Evolutionary conservation across 2,888 invertebrate species (phyloP), one percentile per base, ranked within the genome.

Genomic region (Agrypnus murinus): DNA sequence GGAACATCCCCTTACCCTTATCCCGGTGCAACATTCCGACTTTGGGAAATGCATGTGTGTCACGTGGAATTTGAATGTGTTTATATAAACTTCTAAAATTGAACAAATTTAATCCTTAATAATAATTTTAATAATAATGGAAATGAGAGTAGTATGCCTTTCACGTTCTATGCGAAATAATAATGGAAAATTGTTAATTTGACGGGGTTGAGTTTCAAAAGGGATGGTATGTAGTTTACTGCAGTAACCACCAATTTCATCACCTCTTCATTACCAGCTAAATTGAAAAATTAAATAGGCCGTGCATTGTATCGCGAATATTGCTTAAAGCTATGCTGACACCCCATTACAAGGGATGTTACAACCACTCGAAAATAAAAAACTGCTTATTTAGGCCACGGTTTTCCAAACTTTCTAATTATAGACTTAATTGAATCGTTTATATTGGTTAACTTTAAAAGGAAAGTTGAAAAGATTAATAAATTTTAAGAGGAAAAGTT

Each of bases 1-100:
- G 84, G 83, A 84, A 78, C 71, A 72, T 72, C 77, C 71, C 71
- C 75, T 71, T 50, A 40, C 58, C 59, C 58, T 65, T 59, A 43
- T n/a, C n/a, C 50, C 68, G 64, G 63, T 64, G 66, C 64, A 67
- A 67, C 70, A 66, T 62, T 69, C 62, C 62, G 46, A 53, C 40
- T 19, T 64, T 67, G 50, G 50, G 38, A 58, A 65, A 60, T 63
- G 58, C 64, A 60, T 60, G 55, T 43, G 58, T 58, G 36, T 45
- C 63, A 57, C 55, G 17, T 46, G 53, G 32, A 34, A 15, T 10
- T 25, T 5, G 25, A 25, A 25, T 25, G 25, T 25, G 25, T 25
- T 2, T 25, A 3, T 25, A 25, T 25, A 25, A 2, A 25, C 5
- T 25, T 25, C 25, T 5, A 5, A 5, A 25, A 25, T 25, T 25